Percentiles rank a stretch among this genome's conserved stretches.
phyloP scores from a whole-genome alignment of 2,888 invertebrate genomes.

The Brachyptera putata region DNA sequence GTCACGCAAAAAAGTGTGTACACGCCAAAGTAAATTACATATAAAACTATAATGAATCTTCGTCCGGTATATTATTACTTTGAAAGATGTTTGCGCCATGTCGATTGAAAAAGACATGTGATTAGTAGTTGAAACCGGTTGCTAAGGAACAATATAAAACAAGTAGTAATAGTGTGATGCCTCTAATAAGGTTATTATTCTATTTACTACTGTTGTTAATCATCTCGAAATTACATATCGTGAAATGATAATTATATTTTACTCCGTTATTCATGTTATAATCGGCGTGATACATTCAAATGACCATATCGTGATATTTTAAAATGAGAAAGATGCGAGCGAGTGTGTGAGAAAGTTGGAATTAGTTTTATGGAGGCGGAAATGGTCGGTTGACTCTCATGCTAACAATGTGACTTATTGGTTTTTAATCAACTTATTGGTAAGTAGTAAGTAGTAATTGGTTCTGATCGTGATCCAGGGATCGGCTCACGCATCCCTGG shows the following conservation, averaged over 20 bases:
- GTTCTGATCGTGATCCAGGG: neutral
- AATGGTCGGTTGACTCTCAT: too few species aligned
- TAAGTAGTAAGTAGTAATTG: slow-evolving; percentile 11
- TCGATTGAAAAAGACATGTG: slow-evolving; percentile 1
- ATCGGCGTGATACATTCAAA: slow-evolving; percentile 6
- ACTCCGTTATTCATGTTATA: too few species aligned
- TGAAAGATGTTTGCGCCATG: neutral
- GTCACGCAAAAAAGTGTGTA: too few species aligned
- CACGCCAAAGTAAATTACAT: slow-evolving; percentile 7
- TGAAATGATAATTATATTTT: slow-evolving; percentile 14
- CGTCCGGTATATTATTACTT: neutral
- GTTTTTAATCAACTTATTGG: slow-evolving; percentile 5
- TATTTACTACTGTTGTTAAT: neutral
- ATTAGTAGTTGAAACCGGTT: neutral
- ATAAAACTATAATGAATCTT: slow-evolving; percentile 7
- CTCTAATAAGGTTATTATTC: slow-evolving; percentile 10
- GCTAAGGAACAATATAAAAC: neutral
- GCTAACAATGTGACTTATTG: too few species aligned
- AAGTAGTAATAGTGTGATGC: neutral
- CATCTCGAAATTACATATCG: slow-evolving; percentile 15
- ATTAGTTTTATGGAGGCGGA: too few species aligned
- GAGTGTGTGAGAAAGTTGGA: too few species aligned
- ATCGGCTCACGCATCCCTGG: neutral
- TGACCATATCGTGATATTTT: too few species aligned
- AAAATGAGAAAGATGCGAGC: too few species aligned